Base-by-base conservation (phyloP, 2,113 vertebrate species). In the Siniperca chuatsi region DNA sequence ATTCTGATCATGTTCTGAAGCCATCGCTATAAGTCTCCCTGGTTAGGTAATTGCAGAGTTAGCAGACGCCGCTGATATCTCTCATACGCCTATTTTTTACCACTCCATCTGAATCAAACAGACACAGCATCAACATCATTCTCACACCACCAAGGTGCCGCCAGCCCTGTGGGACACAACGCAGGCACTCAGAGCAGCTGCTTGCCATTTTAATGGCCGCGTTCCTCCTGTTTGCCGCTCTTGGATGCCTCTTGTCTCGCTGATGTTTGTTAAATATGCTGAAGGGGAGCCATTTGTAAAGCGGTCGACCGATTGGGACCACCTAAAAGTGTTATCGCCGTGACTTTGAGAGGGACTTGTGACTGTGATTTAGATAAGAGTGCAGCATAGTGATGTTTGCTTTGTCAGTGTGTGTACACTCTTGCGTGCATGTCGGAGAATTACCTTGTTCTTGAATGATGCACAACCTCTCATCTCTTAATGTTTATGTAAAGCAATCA, bases 241-340 rank as follows among this genome's bases (percentile, higher is more conserved):
- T 57, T 23, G 55, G 78, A 87, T 1, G 73, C 74, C 62, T 57
- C 74, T 80, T 13, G 55, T 66, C 79, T 72, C 11, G 9, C 62
- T 70, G 48, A 67, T 85, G 86, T 82, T 84, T 86, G 86, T 88
- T 88, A 87, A 90, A 92, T 79, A 82, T 35, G 81, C 70, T 21
- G 69, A 50, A 66, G 15, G 61, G 64, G 73, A 79, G 88, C 71
- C 69, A 55, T 87, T 88, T 81, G 75, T 33, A 29, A 82, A 81
- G 61, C 29, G 11, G 20, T 42, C 23, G 50, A 57, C 74, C 74
- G 33, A 37, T 48, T 46, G 69, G 35, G 68, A 60, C 71, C 16
- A 16, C 33, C 60, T 13, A 2, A 21, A 66, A 80, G 48, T 44
- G 77, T 75, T 74, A 74, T 78, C 55, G 11, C 62, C 9, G 20